Conservation (phyloP, 2,888 invertebrate species). For the Sesamia inferens region DNA sequence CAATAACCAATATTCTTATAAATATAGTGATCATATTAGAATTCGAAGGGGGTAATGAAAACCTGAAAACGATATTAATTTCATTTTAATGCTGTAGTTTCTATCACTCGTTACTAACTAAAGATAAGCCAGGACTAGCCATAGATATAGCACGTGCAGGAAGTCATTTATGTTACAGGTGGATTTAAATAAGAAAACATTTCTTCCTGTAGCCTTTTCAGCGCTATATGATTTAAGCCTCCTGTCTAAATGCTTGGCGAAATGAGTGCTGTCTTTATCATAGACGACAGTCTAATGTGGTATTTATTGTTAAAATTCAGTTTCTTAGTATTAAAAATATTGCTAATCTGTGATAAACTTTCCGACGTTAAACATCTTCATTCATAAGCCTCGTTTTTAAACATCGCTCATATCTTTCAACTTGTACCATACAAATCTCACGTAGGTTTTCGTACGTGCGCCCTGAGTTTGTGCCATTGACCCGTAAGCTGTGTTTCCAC, state of each 20-base stretch:
- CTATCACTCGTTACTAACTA: background rate
- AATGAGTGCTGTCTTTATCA: too few species aligned
- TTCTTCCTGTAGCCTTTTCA: background rate
- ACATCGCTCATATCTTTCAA: conserved; percentile 8
- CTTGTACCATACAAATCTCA: conserved; percentile 34
- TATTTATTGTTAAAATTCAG: background rate
- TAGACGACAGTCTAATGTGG: background rate
- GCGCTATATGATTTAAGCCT: background rate
- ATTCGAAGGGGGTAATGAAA: too few species aligned
- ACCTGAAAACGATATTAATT: too few species aligned
- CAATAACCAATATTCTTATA: too few species aligned
- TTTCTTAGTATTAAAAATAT: background rate
- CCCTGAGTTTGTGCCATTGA: conserved; percentile 71
- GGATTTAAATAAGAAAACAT: too few species aligned
- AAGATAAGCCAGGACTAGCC: background rate
- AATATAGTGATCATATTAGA: too few species aligned
- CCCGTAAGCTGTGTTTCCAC: conserved; percentile 57
- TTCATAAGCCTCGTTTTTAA: background rate
- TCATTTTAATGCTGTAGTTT: too few species aligned
- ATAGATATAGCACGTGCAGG: background rate
- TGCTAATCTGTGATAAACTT: background rate
- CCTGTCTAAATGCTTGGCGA: too few species aligned
- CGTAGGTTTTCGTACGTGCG: conserved; percentile 62
- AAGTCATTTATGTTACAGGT: too few species aligned
- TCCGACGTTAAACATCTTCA: background rate